Percentiles rank a stretch among this genome's conserved stretches.
Conservation (phyloP, 2,797 vertebrate species). For the Squalus acanthias region DNA sequence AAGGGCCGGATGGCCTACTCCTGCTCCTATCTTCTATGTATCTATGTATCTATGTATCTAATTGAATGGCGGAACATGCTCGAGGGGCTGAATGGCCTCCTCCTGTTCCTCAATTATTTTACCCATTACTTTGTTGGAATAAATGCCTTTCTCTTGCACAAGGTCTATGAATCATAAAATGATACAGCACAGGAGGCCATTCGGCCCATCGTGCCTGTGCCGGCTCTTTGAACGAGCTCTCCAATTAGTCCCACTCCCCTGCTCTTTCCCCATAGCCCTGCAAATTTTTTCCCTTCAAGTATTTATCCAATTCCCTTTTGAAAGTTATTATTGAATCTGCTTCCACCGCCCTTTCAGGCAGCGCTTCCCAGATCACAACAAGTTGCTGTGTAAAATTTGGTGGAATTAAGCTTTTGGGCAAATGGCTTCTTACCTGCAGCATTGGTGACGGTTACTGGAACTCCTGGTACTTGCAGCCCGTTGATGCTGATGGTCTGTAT, state of each 20-base stretch:
- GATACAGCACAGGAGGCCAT: not conserved
- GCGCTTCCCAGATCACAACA: not conserved
- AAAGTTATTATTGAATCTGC: not conserved
- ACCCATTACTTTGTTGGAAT: not conserved
- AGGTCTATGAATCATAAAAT: not conserved
- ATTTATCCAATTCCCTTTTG: not conserved
- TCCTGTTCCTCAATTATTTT: not conserved
- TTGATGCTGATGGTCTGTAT: conserved; percentile 98
- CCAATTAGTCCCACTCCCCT: not conserved
- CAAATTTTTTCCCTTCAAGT: not conserved
- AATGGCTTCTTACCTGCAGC: conserved; percentile 69
- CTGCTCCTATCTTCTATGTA: no score
- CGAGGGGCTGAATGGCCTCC: not conserved
- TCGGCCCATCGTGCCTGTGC: not conserved
- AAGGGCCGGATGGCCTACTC: no score
- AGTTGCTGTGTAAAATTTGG: not conserved
- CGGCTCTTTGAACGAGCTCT: not conserved
- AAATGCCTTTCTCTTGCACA: not conserved
- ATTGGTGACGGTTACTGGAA: conserved; percentile 93
- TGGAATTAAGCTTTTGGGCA: not conserved
- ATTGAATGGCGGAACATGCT: not conserved
- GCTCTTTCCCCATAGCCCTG: not conserved
- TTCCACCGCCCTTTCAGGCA: not conserved
- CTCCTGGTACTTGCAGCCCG: conserved; percentile 86
- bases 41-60: no score